Base-by-base conservation (phyloP, 2,888 invertebrate species). In the Meganola albula region DNA sequence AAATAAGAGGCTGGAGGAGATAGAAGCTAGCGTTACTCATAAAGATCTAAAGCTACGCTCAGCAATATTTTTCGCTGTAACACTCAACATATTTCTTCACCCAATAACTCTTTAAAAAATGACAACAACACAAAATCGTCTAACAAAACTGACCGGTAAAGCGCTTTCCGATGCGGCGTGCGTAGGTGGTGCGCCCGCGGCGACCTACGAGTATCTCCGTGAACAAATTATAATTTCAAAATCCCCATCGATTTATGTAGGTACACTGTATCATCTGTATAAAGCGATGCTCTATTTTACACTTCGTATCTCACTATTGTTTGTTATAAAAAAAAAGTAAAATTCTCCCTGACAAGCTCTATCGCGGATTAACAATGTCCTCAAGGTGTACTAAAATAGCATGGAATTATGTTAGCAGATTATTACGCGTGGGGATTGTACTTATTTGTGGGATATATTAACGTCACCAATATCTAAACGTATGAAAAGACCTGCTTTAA, bases 201-300 rank as follows among this genome's bases (percentile, higher is more conserved):
- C 82, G 71, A 64, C 69, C 72, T 76, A n/a, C n/a, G n/a, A n/a
- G n/a, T n/a, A 75, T 77, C 82, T 74, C 63, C 68, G 59, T 61
- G 74, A 75, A 75, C 80, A 77, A 83, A 84, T 83, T 84, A 83
- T 82, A 83, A 82, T 84, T 83, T 84, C 74, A 74, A 80, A 84
- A 80, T 77, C 74, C 69, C 73, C 73, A 69, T 82, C 82, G 78
- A 84, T 83, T 83, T 84, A 84, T 84, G 78, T n/a, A n/a, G n/a
- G n/a, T 68, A 74, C 67, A 69, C 73, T 67, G 77, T n/a, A n/a
- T 76, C 79, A 74, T 75, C 74, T 74, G 72, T 68, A 79, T 75
- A 78, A 75, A 73, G 63, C 68, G 68, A 58, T 74, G 77, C 67
- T 70, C 74, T 66, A 77, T 75, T 78, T 80, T 67, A 67, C 63